Evolutionary conservation across 2,797 vertebrate species (phyloP), one percentile per base, ranked within the genome.

Genomic region (Syngnathus acus): DNA sequence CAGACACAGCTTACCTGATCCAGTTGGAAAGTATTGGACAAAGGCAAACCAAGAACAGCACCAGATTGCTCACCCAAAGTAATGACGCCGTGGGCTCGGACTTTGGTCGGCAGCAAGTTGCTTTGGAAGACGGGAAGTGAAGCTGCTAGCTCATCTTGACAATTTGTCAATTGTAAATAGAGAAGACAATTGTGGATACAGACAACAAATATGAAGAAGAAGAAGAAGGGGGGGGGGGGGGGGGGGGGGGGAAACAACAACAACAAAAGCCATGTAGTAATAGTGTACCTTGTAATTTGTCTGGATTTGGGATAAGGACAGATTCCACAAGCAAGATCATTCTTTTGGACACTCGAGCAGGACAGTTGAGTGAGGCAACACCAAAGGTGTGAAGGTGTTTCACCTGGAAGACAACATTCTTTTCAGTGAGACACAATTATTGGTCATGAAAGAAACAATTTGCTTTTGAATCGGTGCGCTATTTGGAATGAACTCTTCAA

Each of bases 361-460:
- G 95, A 80, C 94, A 97, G 55, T 94, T 88, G 47, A 98, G 93
- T 0, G 95, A 94, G 0, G 90, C 82, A 14, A 93, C 93, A 0
- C 97, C 97, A 79, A 99, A 79, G 47, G 93, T 94, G 84, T 95
- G 95, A 63, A 99, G 90, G 73, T 96, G 88, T 67, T 91, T 96
- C 38, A 98, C 90, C 97, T 99, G 77, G 23, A 80, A 62, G 45
- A 65, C 9, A 23, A 23, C 9, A 32, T 14, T 7, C 11, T 9
- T 11, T 32, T 13, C 42, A 43, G 42, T 43, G 7, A 23, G 16
- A 51, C 19, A 51, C 50, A 21, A 32, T 32, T 32, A 32, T 4
- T 26, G 26, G 26, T 26, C 26, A 26, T 26, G 26, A 26, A 26
- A 26, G 32, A 32, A 32, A 32, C 32, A 4, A 32, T 32, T 32